Conservation (phyloP, 2,888 invertebrate genomes). For the Artemia sinica region DNA sequence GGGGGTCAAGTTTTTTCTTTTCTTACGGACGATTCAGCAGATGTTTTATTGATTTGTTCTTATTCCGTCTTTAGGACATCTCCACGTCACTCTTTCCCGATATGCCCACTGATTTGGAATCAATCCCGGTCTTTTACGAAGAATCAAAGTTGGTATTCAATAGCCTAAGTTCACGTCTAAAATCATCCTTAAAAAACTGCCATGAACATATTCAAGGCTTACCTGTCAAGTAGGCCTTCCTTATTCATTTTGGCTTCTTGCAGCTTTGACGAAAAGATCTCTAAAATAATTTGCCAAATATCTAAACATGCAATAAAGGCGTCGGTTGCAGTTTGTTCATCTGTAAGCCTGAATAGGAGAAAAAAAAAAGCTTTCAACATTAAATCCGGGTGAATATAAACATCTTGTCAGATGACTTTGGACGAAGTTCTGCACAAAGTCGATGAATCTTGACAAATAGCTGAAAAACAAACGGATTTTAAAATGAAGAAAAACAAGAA, state of each 20-base stretch:
- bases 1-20: too few species aligned
- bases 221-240: background rate
- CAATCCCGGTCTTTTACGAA: too few species aligned
- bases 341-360: background rate
- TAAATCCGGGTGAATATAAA: background rate
- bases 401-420: background rate
- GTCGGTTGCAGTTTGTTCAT: background rate
- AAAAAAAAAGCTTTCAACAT: conserved; percentile 7
- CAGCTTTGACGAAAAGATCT: background rate
- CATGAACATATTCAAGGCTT: background rate
- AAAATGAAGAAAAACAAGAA: too few species aligned
- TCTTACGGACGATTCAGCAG: too few species aligned
- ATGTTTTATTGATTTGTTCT: too few species aligned
- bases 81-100: too few species aligned
- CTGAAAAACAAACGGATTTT: background rate
- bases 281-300: conserved; percentile 1
- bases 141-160: too few species aligned
- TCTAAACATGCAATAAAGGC: background rate
- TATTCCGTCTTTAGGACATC: too few species aligned
- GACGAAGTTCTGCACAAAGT: background rate
- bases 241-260: background rate
- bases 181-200: too few species aligned
- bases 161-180: too few species aligned
- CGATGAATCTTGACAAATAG: background rate
- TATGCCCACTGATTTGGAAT: too few species aligned